Conservation (phyloP, 2,113 vertebrate genomes). For the Acrocephalus kingi region DNA sequence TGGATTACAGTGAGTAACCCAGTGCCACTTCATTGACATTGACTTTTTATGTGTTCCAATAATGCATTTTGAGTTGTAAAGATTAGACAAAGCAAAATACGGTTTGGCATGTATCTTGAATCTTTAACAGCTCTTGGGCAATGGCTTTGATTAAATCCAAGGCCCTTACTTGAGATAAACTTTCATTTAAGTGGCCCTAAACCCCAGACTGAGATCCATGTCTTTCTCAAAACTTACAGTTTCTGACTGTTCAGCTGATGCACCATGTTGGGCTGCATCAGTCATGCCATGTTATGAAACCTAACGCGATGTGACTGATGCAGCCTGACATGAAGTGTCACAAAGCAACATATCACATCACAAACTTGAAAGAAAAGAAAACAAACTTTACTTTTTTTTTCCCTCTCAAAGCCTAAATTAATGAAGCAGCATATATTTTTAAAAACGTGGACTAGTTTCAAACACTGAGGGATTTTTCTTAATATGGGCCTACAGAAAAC, state of each 20-base stretch:
- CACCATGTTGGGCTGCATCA: constrained; percentile 55
- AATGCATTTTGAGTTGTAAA: constrained; percentile 7
- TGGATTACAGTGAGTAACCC: constrained; percentile 22
- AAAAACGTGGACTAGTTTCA: neutral
- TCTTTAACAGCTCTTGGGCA: neutral
- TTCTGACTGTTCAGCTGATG: constrained; percentile 39
- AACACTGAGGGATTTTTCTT: neutral
- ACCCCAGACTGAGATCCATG: neutral
- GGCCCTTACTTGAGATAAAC: neutral
- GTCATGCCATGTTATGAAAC: constrained; percentile 64
- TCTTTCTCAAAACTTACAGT: constrained; percentile 13
- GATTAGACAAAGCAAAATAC: neutral
- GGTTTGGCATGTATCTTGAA: neutral
- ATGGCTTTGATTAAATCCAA: neutral
- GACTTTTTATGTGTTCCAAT: constrained; percentile 9
- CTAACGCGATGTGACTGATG: constrained; percentile 65
- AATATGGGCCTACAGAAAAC: neutral
- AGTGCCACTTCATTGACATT: neutral
- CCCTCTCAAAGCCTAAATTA: constrained; percentile 47
- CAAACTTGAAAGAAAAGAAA: constrained; percentile 57
- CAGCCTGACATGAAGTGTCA: constrained; percentile 60
- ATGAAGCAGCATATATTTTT: constrained; percentile 40
- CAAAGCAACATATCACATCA: constrained; percentile 67
- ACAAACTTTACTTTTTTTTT: constrained; percentile 28
- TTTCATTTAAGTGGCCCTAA: neutral